Percentiles rank a stretch among this genome's conserved stretches.
Conservation (phyloP, 2,888 invertebrate species). For the Idaea aversata region DNA sequence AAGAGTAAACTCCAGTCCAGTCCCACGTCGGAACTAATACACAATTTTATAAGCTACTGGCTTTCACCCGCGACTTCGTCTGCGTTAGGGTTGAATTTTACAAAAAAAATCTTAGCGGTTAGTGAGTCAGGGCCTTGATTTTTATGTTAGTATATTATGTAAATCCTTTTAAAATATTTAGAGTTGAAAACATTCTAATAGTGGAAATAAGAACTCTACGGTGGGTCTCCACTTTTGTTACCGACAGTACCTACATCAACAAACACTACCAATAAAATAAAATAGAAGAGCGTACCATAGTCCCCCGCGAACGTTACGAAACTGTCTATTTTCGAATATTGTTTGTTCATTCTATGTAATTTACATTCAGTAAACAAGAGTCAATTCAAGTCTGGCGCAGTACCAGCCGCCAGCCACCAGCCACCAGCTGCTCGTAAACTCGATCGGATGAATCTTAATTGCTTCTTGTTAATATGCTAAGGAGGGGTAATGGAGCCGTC, state of each 20-base stretch:
- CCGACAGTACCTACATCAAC: neutral
- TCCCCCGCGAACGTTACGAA: neutral
- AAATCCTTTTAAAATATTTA: no score
- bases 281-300: neutral
- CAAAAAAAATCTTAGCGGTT: no score
- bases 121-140: no score
- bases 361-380: neutral
- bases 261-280: neutral
- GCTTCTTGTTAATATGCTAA: neutral
- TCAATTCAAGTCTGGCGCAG: neutral
- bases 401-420: neutral
- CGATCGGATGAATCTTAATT: neutral
- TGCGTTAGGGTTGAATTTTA: no score
- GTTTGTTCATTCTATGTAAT: neutral
- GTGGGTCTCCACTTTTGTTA: no score
- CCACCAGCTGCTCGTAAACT: neutral
- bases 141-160: no score
- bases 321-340: neutral
- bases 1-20: no score
- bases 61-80: no score
- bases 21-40: no score
- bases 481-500: neutral
- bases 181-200: no score
- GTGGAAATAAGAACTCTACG: no score
- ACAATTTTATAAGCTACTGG: no score